A percentile compares a stretch with the other conserved stretches of the same genome.
These are phyloP conservation scores for Rotaria sp. DNA, from an alignment of 2,888 invertebrate species.

Conservation along the genomic window DNA sequence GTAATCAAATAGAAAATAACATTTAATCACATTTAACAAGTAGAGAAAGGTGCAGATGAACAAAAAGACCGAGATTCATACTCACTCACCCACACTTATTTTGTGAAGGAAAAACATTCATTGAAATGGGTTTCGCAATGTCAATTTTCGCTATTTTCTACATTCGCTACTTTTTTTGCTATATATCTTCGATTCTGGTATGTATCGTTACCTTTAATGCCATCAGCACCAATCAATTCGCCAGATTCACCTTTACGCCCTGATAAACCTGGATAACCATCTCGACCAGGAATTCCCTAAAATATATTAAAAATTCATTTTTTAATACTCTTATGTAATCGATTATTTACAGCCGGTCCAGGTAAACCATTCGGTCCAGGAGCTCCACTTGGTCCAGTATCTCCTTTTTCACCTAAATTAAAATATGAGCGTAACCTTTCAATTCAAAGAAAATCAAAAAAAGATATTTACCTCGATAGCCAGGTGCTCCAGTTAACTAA, in stretches of 20 bases:
- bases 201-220: background rate
- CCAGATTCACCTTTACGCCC: conserved; percentile 40
- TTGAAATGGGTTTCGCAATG: too few relatives aligned
- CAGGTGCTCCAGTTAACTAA: background rate
- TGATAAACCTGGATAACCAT: conserved; percentile 43
- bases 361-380: conserved; percentile 37
- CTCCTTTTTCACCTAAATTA: conserved; percentile 36
- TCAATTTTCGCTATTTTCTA: too few relatives aligned
- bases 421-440: background rate
- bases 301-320: conserved; percentile 44
- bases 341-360: conserved; percentile 34
- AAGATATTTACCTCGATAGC: background rate
- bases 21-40: too few relatives aligned
- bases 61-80: too few relatives aligned
- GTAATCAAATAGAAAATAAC: too few relatives aligned
- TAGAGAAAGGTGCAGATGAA: too few relatives aligned
- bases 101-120: too few relatives aligned
- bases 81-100: too few relatives aligned
- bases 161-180: too few relatives aligned
- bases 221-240: conserved; percentile 18
- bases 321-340: background rate
- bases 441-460: background rate
- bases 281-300: conserved; percentile 42
- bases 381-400: conserved; percentile 24
- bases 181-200: too few relatives aligned